Percentiles rank a stretch among this genome's conserved stretches.
Conservation (phyloP, 2,113 vertebrate species). For the Ciconia stormi region DNA sequence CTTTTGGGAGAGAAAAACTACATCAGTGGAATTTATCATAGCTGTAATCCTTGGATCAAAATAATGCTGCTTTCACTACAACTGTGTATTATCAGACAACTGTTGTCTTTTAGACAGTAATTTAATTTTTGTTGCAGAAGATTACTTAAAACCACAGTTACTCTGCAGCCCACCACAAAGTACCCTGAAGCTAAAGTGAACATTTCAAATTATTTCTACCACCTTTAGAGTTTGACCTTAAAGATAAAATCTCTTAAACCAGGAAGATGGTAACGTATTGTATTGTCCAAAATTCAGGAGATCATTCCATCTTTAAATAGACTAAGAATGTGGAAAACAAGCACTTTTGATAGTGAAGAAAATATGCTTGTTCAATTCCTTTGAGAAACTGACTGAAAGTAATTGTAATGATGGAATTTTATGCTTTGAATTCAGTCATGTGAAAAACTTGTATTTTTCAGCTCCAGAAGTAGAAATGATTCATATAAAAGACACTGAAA, state of each 20-base stretch:
- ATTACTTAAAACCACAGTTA: constrained; percentile 15
- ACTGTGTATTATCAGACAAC: not conserved
- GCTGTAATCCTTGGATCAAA: not conserved
- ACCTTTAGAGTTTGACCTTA: not conserved
- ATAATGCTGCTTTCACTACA: not conserved
- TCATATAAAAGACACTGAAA: not conserved
- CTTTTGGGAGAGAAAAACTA: not conserved
- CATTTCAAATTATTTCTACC: not conserved
- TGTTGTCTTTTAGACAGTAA: not conserved
- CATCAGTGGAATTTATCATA: not conserved
- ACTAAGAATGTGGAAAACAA: not conserved
- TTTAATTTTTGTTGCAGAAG: constrained; percentile 2
- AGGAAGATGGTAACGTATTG: not conserved
- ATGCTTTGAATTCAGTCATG: not conserved
- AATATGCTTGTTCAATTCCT: not conserved
- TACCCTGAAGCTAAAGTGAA: not conserved
- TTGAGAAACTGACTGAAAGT: not conserved
- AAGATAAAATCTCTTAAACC: not conserved
- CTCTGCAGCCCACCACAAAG: not conserved
- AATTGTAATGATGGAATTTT: not conserved
- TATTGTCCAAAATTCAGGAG: not conserved
- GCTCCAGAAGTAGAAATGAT: not conserved
- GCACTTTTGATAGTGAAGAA: not conserved
- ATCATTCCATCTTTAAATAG: not conserved
- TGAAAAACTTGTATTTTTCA: not conserved